phyloP scores from a whole-genome alignment of 2,113 vertebrate species.

The Pao palembangensis region DNA sequence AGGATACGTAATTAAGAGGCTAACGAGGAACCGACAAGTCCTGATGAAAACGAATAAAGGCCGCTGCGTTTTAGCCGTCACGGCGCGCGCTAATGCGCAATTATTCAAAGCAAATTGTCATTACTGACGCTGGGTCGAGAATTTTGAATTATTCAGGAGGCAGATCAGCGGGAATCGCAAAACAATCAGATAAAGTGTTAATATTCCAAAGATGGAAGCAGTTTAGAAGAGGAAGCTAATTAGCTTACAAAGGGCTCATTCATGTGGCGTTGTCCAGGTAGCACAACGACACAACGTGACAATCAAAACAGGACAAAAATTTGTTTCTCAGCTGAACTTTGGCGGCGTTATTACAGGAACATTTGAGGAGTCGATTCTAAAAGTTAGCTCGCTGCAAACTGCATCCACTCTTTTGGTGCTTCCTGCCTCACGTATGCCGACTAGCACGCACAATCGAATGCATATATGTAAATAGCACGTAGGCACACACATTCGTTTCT shows the following conservation, averaged over 20 bases:
- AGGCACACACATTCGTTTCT: slow-evolving; percentile 53
- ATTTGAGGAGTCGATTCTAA: slow-evolving; percentile 20
- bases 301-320: too few relatives aligned
- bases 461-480: slow-evolving; percentile 37
- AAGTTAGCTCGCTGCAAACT: slow-evolving; percentile 29
- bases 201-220: too few relatives aligned
- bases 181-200: neutral
- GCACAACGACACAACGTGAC: too few relatives aligned
- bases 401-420: slow-evolving; percentile 21
- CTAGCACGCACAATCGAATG: slow-evolving; percentile 36
- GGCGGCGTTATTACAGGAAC: slow-evolving; percentile 43
- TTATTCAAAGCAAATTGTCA: neutral
- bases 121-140: neutral
- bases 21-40: neutral
- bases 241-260: too few relatives aligned
- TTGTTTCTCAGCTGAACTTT: too few relatives aligned
- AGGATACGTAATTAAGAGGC: neutral
- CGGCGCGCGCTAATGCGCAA: neutral
- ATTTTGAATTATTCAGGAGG: neutral
- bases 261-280: too few relatives aligned
- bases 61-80: neutral
- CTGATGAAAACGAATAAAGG: neutral
- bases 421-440: slow-evolving; percentile 5
- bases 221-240: too few relatives aligned
- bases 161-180: neutral